These are phyloP conservation scores for Argya squamiceps DNA, from an alignment of 2,797 vertebrate species.

Conservation along the genomic window DNA sequence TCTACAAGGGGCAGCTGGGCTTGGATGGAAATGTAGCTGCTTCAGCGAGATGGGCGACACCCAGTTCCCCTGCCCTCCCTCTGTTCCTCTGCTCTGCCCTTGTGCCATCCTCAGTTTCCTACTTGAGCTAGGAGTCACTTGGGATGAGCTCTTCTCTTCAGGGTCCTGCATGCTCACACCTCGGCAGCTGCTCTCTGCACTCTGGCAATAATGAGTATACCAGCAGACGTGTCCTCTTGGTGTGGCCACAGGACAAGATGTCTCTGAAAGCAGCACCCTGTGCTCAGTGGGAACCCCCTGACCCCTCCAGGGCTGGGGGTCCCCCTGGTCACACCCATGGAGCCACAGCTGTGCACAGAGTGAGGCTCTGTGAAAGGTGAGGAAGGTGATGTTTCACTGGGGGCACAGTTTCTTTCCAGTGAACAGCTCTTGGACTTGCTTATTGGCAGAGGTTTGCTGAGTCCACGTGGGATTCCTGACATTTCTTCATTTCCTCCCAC, in stretches of 20 bases:
- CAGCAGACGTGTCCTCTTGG: background rate
- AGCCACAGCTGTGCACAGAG: accelerated
- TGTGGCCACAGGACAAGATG: accelerated
- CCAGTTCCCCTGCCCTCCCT: accelerated
- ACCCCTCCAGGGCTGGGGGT: accelerated
- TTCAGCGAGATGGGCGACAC: accelerated
- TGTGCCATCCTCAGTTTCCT: background rate
- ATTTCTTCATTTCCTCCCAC: background rate
- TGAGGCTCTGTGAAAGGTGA: accelerated
- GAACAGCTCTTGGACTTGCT: accelerated
- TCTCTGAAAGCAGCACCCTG: background rate
- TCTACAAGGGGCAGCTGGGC: background rate
- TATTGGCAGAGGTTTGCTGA: background rate
- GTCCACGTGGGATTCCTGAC: background rate
- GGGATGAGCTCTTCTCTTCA: background rate
- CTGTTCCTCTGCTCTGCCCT: background rate
- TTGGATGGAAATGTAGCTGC: background rate
- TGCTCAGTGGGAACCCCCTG: background rate
- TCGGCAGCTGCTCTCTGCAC: background rate
- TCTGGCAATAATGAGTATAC: background rate
- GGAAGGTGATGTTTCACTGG: background rate
- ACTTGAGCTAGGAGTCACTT: accelerated
- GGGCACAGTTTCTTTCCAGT: background rate
- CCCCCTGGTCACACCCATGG: accelerated
- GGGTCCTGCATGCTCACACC: accelerated